Conservation (phyloP, 2,113 vertebrate species). For the Leucoraja erinaceus region DNA sequence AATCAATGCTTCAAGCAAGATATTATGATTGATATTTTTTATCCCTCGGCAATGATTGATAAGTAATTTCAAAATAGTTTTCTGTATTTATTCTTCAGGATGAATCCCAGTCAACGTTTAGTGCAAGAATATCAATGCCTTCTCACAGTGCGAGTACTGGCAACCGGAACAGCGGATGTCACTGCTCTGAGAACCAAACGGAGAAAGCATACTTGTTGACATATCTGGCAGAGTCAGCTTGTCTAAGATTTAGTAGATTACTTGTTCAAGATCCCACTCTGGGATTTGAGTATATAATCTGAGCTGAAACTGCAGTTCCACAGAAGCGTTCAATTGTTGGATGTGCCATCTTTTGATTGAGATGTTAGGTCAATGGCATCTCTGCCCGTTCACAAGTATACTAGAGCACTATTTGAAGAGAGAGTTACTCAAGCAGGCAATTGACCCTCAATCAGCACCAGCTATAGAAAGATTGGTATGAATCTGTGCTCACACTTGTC, state of each 20-base stretch:
- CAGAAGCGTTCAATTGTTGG: not conserved
- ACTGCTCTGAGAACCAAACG: not conserved
- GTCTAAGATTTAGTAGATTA: not conserved
- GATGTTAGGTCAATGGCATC: not conserved
- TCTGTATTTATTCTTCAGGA: not conserved
- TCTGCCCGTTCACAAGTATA: not conserved
- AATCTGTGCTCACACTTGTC: not conserved
- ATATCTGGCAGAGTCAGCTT: not conserved
- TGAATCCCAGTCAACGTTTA: not conserved
- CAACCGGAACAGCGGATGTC: not conserved
- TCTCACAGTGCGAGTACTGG: not conserved
- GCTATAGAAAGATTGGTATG: not conserved
- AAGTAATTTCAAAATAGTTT: not conserved
- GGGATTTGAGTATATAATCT: not conserved
- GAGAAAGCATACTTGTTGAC: not conserved
- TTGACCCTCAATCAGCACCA: not conserved
- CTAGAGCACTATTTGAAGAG: not conserved
- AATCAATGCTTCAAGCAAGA: not conserved
- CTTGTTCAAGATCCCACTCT: not conserved
- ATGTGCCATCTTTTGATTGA: not conserved
- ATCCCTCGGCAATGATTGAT: not conserved
- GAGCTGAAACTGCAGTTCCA: not conserved
- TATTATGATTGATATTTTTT: not conserved
- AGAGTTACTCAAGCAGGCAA: not conserved
- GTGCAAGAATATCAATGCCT: not conserved